Base-by-base conservation (phyloP, 1,140 invertebrate species). In the Bathynomus jamesi region DNA sequence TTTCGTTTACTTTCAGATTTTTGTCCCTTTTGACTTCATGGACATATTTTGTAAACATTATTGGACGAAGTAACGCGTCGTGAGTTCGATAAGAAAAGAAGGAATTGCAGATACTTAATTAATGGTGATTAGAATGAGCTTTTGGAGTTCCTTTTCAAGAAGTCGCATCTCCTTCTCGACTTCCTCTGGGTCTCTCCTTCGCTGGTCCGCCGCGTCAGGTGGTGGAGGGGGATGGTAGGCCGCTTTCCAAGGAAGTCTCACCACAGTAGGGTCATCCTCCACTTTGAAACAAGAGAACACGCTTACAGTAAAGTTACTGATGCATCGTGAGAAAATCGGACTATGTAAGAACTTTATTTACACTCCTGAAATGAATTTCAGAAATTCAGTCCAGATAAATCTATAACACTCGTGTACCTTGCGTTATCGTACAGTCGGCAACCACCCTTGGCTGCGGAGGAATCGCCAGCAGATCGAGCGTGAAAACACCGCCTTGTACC, bases 111-210 rank as follows among this genome's bases (percentile, higher is more conserved):
- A n/a, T n/a, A n/a, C n/a, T n/a, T n/a, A n/a, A n/a, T 89, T 87
- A 27, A 92, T 84, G 29, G 87, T 88, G 31, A 92, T 84, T 7
- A 89, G 79, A 2, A 87, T 86, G 13, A 92, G 83, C 76, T 89
- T 89, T 77, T 91, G 89, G 78, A 92, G 85, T 27, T 90, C 87
- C 24, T 85, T 84, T 76, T 93, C 91, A 17, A 89, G 83, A 77
- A 85, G 86, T 78, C 89, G 89, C 77, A 91, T 87, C 78, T 93
- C 90, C 0, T 87, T 87, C 78, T 93, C 91, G 66, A 92, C 90
- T 76, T 91, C 88, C 82, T 92, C 90, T 0, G 91, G 90, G 24
- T 75, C 74, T 5, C 88, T 86, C 69, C 89, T 84, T 25, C 88
- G 86, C 10, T 87, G 84, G 24, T 88, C 88, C 0, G 71, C 72